These are phyloP conservation scores for Myanophis thanlyinensis DNA, from an alignment of 2,113 vertebrate species.

Conservation along the genomic window DNA sequence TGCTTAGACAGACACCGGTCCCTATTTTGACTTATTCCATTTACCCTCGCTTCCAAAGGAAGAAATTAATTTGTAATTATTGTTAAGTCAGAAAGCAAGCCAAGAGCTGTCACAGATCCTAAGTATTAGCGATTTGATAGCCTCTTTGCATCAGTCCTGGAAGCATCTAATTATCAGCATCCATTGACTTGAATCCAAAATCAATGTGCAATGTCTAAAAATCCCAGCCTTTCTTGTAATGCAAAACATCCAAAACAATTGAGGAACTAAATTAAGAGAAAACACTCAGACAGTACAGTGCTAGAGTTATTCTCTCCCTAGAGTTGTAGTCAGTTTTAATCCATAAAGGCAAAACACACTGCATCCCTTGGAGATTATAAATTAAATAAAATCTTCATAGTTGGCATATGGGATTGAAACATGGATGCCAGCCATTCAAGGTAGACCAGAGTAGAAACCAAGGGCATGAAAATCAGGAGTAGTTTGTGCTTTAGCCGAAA, in stretches of 20 bases:
- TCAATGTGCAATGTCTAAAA: conserved; percentile 32
- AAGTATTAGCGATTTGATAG: conserved; percentile 58
- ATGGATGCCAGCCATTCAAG: background rate
- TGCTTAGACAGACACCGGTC: conserved; percentile 32
- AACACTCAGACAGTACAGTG: background rate
- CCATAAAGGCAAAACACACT: background rate
- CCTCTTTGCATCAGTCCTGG: conserved; percentile 61
- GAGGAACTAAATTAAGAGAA: background rate
- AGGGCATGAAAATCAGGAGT: background rate
- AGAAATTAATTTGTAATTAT: conserved; percentile 60
- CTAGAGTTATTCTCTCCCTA: background rate
- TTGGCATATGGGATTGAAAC: background rate
- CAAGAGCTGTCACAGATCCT: conserved; percentile 63
- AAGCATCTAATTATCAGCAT: conserved; percentile 58
- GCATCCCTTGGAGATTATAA: background rate
- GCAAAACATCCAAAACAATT: conserved; percentile 17
- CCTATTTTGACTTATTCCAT: conserved; percentile 55
- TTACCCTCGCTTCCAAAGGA: conserved; percentile 46
- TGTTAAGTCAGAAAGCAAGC: conserved; percentile 60
- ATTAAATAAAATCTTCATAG: background rate
- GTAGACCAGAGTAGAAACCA: background rate
- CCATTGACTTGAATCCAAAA: conserved; percentile 51
- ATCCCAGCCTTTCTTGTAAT: conserved; percentile 31
- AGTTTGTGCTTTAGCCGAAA: no score
- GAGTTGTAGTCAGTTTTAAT: background rate